Evolutionary conservation across 1,140 invertebrate species (phyloP), one percentile per base, ranked within the genome.

Genomic region (Drosophila oshimai): DNA sequence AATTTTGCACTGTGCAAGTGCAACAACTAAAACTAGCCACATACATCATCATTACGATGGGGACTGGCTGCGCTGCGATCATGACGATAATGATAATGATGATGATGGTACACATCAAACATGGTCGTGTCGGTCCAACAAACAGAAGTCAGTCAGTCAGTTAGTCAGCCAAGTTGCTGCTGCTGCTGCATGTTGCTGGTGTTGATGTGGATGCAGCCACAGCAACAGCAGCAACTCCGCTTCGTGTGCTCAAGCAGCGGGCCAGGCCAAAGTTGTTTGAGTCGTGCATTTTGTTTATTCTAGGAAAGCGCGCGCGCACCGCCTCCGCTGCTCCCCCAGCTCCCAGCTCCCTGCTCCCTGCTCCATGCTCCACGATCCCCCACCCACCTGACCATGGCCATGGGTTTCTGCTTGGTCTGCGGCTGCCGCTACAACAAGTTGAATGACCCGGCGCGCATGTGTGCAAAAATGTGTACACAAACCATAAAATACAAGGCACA

Each of bases 391-490:
- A 71, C 74, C 74, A 72, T 78, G 62, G 76, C 76, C 64, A 36
- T 79, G 64, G 80, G 60, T 64, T 58, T 70, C 64, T 84, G 70
- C 53, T 24, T 80, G 72, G 51, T 41, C 51, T 18, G 47, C 12
- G 39, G 45, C 17, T 31, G 47, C 39, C 9, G 51, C 20, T 24
- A 57, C 62, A 34, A 33, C 36, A 87, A 88, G 81, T 87, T 87
- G 83, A 87, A 87, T 77, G 81, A 87, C 81, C 81, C 77, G 73
- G 44, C 83, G 81, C 81, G 81, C 81, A 87, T 87, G 81, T 87
- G 81, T 87, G 81, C 81, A 87, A 87, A 87, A 87, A 87, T 87
- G 81, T 87, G 81, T 87, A 87, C 81, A 87, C 81, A 87, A 87
- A 87, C 81, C 81, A 87, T 87, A 87, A 87, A 87, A 86, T 88